These are phyloP conservation scores for Euclidia mi DNA, from an alignment of 2,888 invertebrate species.

Conservation along the genomic window DNA sequence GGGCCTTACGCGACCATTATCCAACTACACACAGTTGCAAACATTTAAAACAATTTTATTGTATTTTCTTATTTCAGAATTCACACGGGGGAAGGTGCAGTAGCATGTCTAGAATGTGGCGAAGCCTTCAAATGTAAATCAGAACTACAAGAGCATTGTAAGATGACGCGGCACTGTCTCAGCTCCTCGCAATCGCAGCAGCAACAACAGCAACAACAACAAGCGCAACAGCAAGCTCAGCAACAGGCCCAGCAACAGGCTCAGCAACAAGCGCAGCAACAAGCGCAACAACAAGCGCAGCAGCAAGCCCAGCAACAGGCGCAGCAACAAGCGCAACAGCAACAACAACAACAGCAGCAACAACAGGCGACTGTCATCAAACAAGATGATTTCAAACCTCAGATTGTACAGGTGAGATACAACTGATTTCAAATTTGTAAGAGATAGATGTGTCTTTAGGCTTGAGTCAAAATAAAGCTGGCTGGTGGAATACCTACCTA, in stretches of 20 bases:
- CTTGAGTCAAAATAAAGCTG: too few relatives aligned
- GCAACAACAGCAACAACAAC: constrained; percentile 80
- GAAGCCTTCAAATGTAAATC: constrained; percentile 93
- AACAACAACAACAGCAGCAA: constrained; percentile 73
- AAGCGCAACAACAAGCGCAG: constrained; percentile 65
- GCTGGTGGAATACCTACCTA: too few relatives aligned
- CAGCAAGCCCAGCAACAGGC: constrained; percentile 78
- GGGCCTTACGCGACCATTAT: too few relatives aligned
- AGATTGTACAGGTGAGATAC: constrained; percentile 85
- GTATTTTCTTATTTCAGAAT: constrained; percentile 85
- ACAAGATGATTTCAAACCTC: constrained; percentile 87
- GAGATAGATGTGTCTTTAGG: too few relatives aligned
- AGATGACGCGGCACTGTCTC: constrained; percentile 87
- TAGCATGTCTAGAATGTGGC: constrained; percentile 93
- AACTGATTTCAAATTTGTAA: too few relatives aligned
- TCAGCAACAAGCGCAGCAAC: constrained; percentile 70
- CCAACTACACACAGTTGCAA: too few relatives aligned
- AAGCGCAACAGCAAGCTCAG: constrained; percentile 67
- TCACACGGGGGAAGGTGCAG: constrained; percentile 93
- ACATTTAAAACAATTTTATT: too few relatives aligned
- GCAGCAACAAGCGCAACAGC: constrained; percentile 77
- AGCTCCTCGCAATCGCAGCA: constrained; percentile 66
- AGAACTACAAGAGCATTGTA: constrained; percentile 92
- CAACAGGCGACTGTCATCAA: constrained; percentile 86
- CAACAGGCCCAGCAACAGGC: constrained; percentile 72